Evolutionary conservation across 2,113 vertebrate species (phyloP), one percentile per base, ranked within the genome.

Genomic region (Otis tarda): DNA sequence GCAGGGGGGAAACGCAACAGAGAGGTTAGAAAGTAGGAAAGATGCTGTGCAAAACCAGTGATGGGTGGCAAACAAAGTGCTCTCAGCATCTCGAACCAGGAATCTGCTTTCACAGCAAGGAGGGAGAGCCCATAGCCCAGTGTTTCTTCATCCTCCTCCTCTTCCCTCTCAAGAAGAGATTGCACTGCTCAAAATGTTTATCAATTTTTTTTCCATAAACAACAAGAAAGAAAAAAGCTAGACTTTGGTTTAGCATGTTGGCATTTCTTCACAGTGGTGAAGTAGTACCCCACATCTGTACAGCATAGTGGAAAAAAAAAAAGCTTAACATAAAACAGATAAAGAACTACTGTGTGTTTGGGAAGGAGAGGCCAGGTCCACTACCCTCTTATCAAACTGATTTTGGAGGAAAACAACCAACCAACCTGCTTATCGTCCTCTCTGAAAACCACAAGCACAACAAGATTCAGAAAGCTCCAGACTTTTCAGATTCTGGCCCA

Each of bases 181-280:
- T 27, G 30, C 6, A 41, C 3, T 1, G 31, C n/a, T 53, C 0
- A 0, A 45, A 27, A 14, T 43, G 41, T 43, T 43, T 43, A 43
- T 43, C 41, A 39, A 12, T 43, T 43, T 43, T 43, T 43, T 43
- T 43, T 43, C 23, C 7, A 16, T 10, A 31, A 81, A 52, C 2
- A 14, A 31, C 10, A 76, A 68, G 7, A 19, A 20, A 27, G 17
- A 9, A 14, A 52, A 16, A n/a, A n/a, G 63, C 16, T 3, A 14
- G 41, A 25, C 57, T 80, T 73, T 49, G 45, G n/a, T 35, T 85
- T 68, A 16, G 37, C 31, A 9, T 0, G 0, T 4, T 57, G 61
- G 39, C 6, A 2, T 24, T 22, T 24, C 41, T 82, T 76, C 30
- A 47, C 7, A 10, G 12, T 70, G 65, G 30, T 12, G 17, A 31